Evolutionary conservation across 2,113 vertebrate species (phyloP).

Genomic region (Heterochromis multidens): DNA sequence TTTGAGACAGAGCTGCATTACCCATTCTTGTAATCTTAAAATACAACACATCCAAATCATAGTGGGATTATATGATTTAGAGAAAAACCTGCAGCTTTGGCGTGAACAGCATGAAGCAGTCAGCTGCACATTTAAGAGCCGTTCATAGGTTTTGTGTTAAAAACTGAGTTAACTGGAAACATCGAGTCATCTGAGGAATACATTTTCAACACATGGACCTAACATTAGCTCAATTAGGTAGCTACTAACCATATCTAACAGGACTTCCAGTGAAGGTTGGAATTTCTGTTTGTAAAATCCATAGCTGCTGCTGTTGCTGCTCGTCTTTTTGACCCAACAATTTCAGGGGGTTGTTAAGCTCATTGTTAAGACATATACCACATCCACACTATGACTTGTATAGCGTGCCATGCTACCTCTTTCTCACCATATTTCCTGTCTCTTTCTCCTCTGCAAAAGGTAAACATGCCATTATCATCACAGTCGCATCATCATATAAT

Average conservation of each 20-base stretch:
- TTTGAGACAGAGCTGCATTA: background rate
- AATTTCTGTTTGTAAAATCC: background rate
- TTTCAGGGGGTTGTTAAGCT: background rate
- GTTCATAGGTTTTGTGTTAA: background rate
- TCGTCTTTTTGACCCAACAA: background rate
- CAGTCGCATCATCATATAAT: background rate
- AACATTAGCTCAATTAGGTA: background rate
- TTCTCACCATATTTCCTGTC: background rate
- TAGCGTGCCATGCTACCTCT: background rate
- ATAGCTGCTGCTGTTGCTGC: background rate
- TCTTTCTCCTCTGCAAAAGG: background rate
- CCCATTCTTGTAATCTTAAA: background rate
- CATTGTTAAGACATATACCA: background rate
- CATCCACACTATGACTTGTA: background rate
- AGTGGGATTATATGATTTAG: background rate
- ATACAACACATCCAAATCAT: background rate
- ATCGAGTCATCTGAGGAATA: background rate
- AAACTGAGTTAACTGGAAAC: background rate
- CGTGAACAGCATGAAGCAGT: background rate
- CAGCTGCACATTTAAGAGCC: background rate
- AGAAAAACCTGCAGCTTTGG: background rate
- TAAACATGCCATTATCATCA: background rate
- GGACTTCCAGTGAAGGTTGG: background rate
- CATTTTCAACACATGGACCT: background rate
- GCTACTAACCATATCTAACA: background rate